Conservation (phyloP, 2,113 vertebrate species). For the Dendrocopos noguchii region DNA sequence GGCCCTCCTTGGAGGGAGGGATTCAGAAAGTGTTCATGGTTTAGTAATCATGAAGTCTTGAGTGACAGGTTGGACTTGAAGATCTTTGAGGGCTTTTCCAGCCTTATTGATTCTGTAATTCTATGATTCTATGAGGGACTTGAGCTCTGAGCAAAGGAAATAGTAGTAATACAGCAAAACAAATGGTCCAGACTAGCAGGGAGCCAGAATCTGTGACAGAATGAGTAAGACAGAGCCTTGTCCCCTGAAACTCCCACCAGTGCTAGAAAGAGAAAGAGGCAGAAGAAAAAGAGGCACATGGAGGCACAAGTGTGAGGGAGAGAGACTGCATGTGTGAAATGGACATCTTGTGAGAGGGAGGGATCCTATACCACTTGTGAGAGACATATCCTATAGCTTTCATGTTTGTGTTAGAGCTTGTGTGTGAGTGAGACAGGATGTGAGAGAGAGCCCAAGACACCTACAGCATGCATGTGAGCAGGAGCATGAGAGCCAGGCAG, state of each 20-base stretch:
- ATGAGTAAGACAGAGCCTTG: neutral
- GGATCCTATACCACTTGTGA: neutral
- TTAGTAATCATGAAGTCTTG: too few relatives aligned
- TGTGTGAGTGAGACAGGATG: neutral
- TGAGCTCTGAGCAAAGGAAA: neutral
- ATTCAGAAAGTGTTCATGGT: too few relatives aligned
- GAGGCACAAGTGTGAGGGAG: neutral
- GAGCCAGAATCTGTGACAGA: neutral
- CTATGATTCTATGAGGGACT: neutral
- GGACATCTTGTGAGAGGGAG: neutral
- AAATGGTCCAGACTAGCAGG: neutral
- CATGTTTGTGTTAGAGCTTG: neutral
- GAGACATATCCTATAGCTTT: neutral
- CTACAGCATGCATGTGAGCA: accelerated
- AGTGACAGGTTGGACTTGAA: too few relatives aligned
- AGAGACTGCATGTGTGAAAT: neutral
- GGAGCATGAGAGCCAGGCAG: neutral
- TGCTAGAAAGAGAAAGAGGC: neutral
- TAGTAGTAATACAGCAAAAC: neutral
- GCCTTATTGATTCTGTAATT: too few relatives aligned
- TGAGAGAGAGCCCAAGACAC: neutral
- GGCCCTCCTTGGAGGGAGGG: neutral
- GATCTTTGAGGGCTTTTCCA: too few relatives aligned
- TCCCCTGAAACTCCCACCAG: neutral
- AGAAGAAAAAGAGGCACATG: neutral